Evolutionary conservation across 1,140 invertebrate genomes (phyloP).

Genomic region (Magallana gigas): DNA sequence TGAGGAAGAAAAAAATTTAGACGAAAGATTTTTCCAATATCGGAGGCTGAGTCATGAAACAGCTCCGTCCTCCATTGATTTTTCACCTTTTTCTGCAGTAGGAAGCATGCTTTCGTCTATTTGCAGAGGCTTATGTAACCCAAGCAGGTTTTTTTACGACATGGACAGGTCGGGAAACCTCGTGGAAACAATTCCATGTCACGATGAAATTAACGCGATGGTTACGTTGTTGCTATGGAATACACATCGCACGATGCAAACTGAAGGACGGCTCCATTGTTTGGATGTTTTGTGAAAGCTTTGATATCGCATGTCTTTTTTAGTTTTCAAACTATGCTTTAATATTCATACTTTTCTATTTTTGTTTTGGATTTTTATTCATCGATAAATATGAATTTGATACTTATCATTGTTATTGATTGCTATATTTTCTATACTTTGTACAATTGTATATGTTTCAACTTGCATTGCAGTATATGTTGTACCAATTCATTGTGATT

Average conservation of each 20-base stretch:
- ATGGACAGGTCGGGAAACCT: slow-evolving; percentile 17
- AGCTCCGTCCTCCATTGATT: slow-evolving; percentile 13
- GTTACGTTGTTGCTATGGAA: slow-evolving; percentile 1
- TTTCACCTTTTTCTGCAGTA: slow-evolving; percentile 12
- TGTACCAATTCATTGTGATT: background rate
- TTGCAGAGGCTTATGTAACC: slow-evolving; percentile 16
- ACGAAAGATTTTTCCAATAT: slow-evolving; percentile 11
- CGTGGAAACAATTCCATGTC: background rate
- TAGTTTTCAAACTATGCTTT: background rate
- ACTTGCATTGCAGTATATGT: background rate
- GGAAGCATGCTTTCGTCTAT: slow-evolving; percentile 32
- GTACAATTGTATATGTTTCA: background rate
- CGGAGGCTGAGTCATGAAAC: background rate
- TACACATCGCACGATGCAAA: background rate
- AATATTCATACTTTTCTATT: background rate
- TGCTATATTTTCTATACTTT: background rate
- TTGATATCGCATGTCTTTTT: background rate
- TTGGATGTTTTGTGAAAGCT: background rate
- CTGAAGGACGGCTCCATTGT: background rate
- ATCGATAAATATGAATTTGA: background rate
- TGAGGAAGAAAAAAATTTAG: slow-evolving; percentile 22
- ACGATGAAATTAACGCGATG: background rate
- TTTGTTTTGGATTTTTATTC: background rate
- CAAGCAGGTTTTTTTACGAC: slow-evolving; percentile 7
- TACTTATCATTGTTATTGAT: background rate